Conservation (phyloP, 1,140 invertebrate species). For the Musca vetustissima region DNA sequence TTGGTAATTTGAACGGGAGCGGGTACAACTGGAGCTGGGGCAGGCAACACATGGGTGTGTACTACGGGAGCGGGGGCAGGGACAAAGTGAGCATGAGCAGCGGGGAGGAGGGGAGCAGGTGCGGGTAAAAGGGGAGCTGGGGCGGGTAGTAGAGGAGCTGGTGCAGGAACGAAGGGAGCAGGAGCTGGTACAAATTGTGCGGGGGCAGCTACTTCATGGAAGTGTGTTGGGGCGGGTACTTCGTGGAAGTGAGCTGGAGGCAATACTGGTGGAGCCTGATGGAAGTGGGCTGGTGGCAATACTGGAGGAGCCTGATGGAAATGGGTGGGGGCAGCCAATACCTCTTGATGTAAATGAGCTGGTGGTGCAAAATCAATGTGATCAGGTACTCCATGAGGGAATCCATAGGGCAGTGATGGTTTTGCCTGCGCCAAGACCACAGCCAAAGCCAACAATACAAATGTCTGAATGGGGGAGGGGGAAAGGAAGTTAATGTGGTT, state of each 20-base stretch:
- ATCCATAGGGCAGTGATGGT: slow-evolving; percentile 39
- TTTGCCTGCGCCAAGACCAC: slow-evolving; percentile 34
- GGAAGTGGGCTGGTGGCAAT: not conserved
- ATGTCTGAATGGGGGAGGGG: slow-evolving; percentile 1
- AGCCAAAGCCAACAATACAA: slow-evolving; percentile 24
- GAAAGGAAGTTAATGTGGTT: not conserved
- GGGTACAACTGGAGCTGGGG: slow-evolving; percentile 29
- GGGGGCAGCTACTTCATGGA: slow-evolving; percentile 22
- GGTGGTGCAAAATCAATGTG: slow-evolving; percentile 31
- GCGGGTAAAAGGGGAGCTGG: slow-evolving; percentile 26
- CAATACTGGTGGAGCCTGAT: not conserved
- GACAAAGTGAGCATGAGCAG: slow-evolving; percentile 14
- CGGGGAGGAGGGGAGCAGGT: slow-evolving; percentile 26
- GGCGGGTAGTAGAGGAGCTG: slow-evolving; percentile 24
- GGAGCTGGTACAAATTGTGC: slow-evolving; percentile 22
- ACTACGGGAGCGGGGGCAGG: slow-evolving; percentile 29
- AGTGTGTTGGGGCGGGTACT: no score
- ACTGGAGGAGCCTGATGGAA: slow-evolving; percentile 25
- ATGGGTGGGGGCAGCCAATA: slow-evolving; percentile 24
- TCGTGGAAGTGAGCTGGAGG: slow-evolving; percentile 26
- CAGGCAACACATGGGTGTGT: slow-evolving; percentile 31
- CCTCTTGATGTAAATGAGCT: not conserved
- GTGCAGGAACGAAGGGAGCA: slow-evolving; percentile 26
- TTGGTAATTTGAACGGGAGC: slow-evolving; percentile 35
- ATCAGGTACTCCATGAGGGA: slow-evolving; percentile 29